These are phyloP conservation scores for Mesocricetus auratus DNA, from an alignment of 2,113 vertebrate species.

Conservation along the genomic window DNA sequence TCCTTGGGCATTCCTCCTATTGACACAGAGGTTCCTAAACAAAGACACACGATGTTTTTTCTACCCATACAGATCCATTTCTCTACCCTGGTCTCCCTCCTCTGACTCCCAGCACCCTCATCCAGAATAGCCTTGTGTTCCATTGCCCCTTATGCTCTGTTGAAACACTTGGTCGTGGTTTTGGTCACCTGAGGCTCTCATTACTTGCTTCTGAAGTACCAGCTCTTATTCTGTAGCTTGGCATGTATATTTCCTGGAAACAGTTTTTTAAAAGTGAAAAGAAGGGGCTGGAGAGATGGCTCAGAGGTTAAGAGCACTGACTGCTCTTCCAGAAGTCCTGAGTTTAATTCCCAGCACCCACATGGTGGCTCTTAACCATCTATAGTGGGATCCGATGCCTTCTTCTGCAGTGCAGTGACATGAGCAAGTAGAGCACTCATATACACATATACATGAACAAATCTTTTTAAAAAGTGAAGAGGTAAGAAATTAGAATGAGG, in stretches of 20 bases:
- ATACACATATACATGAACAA: no score
- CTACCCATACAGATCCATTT: background rate
- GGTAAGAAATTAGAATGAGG: background rate
- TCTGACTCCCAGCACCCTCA: background rate
- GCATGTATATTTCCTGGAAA: background rate
- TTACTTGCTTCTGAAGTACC: background rate
- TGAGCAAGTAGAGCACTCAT: no score
- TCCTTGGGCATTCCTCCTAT: background rate
- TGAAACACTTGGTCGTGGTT: background rate
- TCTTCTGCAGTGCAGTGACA: no score
- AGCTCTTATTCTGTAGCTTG: slow-evolving; percentile 9
- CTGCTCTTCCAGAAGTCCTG: no score
- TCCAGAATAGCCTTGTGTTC: background rate
- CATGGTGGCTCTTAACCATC: no score
- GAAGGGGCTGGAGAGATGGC: no score
- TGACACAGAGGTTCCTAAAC: background rate
- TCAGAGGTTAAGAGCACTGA: no score
- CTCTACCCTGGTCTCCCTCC: background rate
- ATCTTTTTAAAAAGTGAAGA: background rate
- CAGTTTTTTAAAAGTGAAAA: slow-evolving; percentile 19
- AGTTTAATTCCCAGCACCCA: no score
- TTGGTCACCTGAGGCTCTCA: background rate
- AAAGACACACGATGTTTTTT: background rate
- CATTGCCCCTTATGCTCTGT: background rate
- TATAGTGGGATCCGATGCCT: no score